A percentile compares a stretch with the other conserved stretches of the same genome.
Conservation (phyloP, 2,113 vertebrate species). For the Illadopsis cleaveri region DNA sequence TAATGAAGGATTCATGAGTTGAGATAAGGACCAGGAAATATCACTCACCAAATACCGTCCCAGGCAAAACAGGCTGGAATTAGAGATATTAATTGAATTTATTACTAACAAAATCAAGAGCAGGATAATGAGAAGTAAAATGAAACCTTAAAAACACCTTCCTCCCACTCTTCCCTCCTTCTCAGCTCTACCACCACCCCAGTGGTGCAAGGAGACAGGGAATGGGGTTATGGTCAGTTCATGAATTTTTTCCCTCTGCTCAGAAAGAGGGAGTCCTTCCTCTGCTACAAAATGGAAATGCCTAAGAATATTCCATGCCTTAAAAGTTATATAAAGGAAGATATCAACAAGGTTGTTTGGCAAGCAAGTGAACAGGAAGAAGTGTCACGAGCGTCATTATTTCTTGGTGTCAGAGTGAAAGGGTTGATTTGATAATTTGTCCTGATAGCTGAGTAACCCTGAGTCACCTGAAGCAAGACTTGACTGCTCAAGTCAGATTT, state of each 20-base stretch:
- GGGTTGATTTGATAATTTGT: slow-evolving; percentile 41
- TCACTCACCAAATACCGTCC: neutral
- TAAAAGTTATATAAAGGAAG: neutral
- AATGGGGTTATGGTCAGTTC: neutral
- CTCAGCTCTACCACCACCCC: neutral
- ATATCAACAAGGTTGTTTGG: neutral
- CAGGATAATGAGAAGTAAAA: neutral
- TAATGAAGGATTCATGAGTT: neutral
- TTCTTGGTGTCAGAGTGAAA: slow-evolving; percentile 55
- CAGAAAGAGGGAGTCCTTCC: neutral
- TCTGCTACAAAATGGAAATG: neutral
- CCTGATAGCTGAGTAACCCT: slow-evolving; percentile 44
- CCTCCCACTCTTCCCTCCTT: neutral
- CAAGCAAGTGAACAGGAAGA: slow-evolving; percentile 13
- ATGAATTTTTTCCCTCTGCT: neutral
- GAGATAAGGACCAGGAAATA: neutral
- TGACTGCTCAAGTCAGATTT: slow-evolving; percentile 1
- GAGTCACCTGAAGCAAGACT: neutral
- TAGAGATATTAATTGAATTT: neutral
- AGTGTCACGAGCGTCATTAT: slow-evolving; percentile 8
- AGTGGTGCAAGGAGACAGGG: neutral
- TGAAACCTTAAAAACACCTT: neutral
- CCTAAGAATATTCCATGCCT: neutral
- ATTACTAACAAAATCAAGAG: neutral
- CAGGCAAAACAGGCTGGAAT: neutral